Base-by-base conservation (phyloP, 2,888 invertebrate genomes). In the Drosophila recens region DNA sequence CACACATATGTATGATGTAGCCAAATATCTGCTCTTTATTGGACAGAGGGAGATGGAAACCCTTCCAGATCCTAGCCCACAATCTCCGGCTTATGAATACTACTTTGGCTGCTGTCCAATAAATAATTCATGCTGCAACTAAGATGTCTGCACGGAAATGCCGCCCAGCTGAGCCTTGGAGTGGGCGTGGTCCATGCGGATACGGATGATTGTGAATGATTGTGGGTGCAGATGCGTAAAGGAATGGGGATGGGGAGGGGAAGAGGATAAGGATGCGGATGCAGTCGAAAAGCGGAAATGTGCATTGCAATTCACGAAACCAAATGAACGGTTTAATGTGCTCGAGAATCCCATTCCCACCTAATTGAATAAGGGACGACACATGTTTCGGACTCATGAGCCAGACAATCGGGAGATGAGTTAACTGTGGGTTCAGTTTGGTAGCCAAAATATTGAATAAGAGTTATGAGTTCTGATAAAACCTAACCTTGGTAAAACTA, bases 111-210 rank as follows among this genome's bases (percentile, higher is more conserved):
- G 80, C 48, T 65, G 80, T 58, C 72, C 89, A 89, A 85, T 85
- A 85, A 85, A 85, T 85, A 85, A 89, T 85, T 85, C 84, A 89
- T 85, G 80, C 72, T 76, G 78, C 80, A 72, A 80, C 69, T 65
- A 72, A 79, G 68, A 68, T 68, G 83, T 75, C 84, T 81, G 82
- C 67, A 54, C 77, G 77, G 80, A 86, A 83, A 80, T 72, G 80
- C 84, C 82, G 43, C 62, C 79, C 87, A 70, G 63, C 64, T 43
- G 58, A 46, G 58, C 53, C 75, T 33, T 38, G 38, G 38, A 66
- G 62, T 52, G 75, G 71, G 80, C 70, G 67, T 59, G 61, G 23
- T 33, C 43, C 46, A 48, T 20, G 30, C 75, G 71, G 63, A 75
- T 71, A 56, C 56, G 54, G 34, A 56, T 67, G 71, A 71, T 64